These are phyloP conservation scores for Colletes gigas DNA, from an alignment of 1,140 invertebrate genomes.

Conservation along the genomic window DNA sequence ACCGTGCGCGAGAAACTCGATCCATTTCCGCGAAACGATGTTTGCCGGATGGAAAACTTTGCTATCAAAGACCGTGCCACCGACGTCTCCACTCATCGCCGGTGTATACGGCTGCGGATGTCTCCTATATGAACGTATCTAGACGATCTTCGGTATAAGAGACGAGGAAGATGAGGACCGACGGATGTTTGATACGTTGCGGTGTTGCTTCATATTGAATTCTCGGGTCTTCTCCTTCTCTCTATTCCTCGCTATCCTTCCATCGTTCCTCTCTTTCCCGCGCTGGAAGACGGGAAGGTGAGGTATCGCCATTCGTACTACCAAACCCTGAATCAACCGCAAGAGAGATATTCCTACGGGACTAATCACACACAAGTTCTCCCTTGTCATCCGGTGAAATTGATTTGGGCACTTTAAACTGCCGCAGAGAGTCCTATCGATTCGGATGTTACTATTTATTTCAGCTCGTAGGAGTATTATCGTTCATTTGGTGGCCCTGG, in stretches of 20 bases:
- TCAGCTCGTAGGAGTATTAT: background rate
- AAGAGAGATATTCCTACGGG: conserved; percentile 60
- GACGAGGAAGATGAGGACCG: conserved; percentile 70
- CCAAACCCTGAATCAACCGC: conserved; percentile 59
- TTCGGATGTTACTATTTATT: background rate
- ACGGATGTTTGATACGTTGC: conserved; percentile 77
- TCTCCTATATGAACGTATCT: conserved; percentile 50
- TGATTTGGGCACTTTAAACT: conserved; percentile 60
- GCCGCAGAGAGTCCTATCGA: background rate
- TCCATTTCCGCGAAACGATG: conserved; percentile 70
- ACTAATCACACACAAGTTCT: conserved; percentile 66
- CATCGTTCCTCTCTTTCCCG: conserved; percentile 10
- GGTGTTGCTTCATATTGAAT: conserved; percentile 76
- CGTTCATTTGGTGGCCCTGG: no score
- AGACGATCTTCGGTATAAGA: conserved; percentile 57
- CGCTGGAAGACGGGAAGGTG: conserved; percentile 47
- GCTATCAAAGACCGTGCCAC: conserved; percentile 64
- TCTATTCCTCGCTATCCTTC: background rate
- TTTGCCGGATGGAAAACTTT: conserved; percentile 73
- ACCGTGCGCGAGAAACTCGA: conserved; percentile 56
- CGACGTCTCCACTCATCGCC: conserved; percentile 48
- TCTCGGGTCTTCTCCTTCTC: conserved; percentile 52
- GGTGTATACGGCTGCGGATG: conserved; percentile 49
- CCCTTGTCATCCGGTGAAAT: conserved; percentile 60
- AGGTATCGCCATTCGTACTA: conserved; percentile 58